A percentile compares a stretch with the other conserved stretches of the same genome.
Evolutionary conservation across 2,888 invertebrate genomes (phyloP).

Genomic region (Hololepta plana): DNA sequence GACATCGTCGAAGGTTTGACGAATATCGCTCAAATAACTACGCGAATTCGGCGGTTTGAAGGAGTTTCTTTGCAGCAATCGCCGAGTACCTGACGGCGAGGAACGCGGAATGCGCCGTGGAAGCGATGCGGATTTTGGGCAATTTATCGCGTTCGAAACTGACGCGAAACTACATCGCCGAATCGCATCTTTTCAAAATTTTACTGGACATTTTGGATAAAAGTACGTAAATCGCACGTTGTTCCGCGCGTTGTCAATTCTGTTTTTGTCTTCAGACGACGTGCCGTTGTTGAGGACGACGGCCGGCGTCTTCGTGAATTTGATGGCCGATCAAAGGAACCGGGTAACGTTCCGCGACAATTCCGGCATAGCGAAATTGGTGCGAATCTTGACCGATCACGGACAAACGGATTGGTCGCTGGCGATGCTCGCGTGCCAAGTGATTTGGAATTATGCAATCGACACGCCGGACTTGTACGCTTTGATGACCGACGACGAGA

Average conservation of each 20-base stretch:
- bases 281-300: conserved; percentile 55
- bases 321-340: conserved; percentile 41
- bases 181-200: conserved; percentile 41
- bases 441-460: conserved; percentile 51
- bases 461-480: conserved; percentile 31
- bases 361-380: conserved; percentile 31
- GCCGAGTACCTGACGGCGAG: conserved; percentile 26
- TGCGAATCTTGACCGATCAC: conserved; percentile 36
- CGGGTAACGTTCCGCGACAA: conserved; percentile 32
- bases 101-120: conserved; percentile 36
- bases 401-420: conserved; percentile 50
- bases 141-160: conserved; percentile 57
- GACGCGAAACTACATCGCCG: conserved; percentile 44
- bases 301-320: conserved; percentile 68
- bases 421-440: conserved; percentile 54
- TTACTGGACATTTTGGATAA: conserved; percentile 40
- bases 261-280: conserved; percentile 36
- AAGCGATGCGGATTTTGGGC: conserved; percentile 65
- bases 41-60: no score
- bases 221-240: conserved; percentile 28
- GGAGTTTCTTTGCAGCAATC: conserved; percentile 28
- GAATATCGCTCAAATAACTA: no score
- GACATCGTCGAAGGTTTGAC: conserved; percentile 30
- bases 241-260: no score
- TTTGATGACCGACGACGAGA: conserved; percentile 29